phyloP scores from a whole-genome alignment of 2,797 vertebrate species.

The Mus caroli region DNA sequence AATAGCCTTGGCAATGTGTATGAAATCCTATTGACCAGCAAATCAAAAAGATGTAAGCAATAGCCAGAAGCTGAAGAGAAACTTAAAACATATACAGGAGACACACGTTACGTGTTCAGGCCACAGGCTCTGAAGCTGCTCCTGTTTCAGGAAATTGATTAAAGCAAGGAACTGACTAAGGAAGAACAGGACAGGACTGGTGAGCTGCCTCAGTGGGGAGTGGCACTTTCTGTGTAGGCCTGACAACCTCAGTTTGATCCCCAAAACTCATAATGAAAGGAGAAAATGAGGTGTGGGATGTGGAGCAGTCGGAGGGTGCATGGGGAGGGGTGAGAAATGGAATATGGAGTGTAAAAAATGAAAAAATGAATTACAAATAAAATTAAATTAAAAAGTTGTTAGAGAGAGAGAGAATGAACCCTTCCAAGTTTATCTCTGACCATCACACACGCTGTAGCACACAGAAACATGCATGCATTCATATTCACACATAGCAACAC shows the following conservation, averaged over 20 bases:
- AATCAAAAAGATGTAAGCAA: background rate
- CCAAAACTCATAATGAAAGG: background rate
- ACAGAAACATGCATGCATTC: background rate
- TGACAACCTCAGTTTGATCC: background rate
- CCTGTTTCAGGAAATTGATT: background rate
- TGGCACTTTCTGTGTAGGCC: too few species aligned
- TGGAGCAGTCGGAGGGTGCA: too few species aligned
- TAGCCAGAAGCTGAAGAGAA: background rate
- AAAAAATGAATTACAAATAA: too few species aligned
- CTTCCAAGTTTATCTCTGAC: background rate
- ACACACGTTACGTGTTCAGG: background rate
- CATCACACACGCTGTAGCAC: background rate
- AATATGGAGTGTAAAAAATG: too few species aligned
- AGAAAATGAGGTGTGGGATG: too few species aligned
- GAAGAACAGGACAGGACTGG: background rate
- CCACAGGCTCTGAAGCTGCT: background rate
- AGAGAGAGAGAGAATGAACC: too few species aligned
- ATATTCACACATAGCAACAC: background rate
- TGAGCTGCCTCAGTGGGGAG: background rate
- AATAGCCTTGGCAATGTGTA: background rate
- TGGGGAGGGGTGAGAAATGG: too few species aligned
- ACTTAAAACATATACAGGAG: background rate
- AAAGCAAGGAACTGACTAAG: slow-evolving; percentile 46
- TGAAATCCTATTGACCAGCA: background rate
- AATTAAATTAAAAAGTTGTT: too few species aligned